Percentiles rank a stretch among this genome's conserved stretches.
Conservation (phyloP, 2,797 vertebrate species). For the Myotis pilosus region DNA sequence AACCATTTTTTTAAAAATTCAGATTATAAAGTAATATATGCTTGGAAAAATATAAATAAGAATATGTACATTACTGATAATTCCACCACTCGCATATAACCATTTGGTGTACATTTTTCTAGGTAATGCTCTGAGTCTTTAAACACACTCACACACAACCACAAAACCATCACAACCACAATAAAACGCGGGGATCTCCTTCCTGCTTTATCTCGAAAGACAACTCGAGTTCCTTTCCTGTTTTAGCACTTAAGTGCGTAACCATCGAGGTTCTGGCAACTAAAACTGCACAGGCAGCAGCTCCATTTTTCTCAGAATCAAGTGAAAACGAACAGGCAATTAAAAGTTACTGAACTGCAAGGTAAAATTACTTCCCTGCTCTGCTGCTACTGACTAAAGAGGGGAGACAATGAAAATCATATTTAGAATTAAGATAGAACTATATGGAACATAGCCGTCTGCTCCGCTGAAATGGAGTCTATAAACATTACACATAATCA, state of each 20-base stretch:
- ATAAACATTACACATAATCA: slow-evolving; percentile 72
- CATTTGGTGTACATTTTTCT: background rate
- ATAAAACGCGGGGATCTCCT: background rate
- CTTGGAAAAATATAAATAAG: background rate
- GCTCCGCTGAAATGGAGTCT: slow-evolving; percentile 70
- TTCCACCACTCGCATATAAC: background rate
- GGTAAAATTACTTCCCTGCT: slow-evolving; percentile 65
- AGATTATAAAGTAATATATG: background rate
- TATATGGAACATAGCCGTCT: slow-evolving; percentile 56
- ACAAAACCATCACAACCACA: background rate
- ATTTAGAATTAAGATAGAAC: slow-evolving; percentile 76
- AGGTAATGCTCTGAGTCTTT: background rate
- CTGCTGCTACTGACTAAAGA: slow-evolving; percentile 68
- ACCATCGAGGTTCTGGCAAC: slow-evolving; percentile 49
- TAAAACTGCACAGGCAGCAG: slow-evolving; percentile 43
- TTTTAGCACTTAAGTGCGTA: slow-evolving; percentile 35
- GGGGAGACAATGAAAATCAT: slow-evolving; percentile 46
- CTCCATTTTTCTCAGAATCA: slow-evolving; percentile 74
- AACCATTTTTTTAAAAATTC: background rate
- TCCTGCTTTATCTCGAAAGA: background rate
- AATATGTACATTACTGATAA: background rate
- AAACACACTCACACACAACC: background rate
- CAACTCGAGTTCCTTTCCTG: background rate
- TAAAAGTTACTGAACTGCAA: slow-evolving; percentile 76
- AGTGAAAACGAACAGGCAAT: slow-evolving; percentile 76